Percentiles rank a stretch among this genome's conserved stretches.
phyloP scores from a whole-genome alignment of 2,113 vertebrate species.

The Dascyllus trimaculatus region DNA sequence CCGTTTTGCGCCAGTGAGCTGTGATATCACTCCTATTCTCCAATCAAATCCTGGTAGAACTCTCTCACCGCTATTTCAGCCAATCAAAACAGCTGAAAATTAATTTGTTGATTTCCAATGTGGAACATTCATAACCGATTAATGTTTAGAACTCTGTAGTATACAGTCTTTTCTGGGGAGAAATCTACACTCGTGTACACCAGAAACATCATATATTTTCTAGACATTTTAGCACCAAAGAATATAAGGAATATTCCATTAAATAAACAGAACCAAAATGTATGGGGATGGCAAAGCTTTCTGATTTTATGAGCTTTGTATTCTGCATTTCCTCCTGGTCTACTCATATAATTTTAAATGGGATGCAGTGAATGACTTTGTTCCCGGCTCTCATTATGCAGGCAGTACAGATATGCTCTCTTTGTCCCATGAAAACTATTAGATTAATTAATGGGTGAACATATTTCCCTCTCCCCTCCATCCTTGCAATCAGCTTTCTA shows the following conservation, averaged over 20 bases:
- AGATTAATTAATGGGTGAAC: constrained; percentile 81
- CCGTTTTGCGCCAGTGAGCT: constrained; percentile 78
- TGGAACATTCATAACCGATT: constrained; percentile 39
- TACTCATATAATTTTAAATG: constrained; percentile 60
- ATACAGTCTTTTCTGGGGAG: neutral
- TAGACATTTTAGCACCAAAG: neutral
- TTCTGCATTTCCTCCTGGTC: constrained; percentile 39
- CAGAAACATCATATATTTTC: neutral
- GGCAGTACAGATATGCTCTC: constrained; percentile 71
- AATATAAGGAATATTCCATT: constrained; percentile 16
- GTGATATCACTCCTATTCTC: constrained; percentile 75
- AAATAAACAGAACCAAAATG: constrained; percentile 35
- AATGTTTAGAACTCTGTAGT: constrained; percentile 21
- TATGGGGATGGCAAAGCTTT: constrained; percentile 13
- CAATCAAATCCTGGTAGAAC: constrained; percentile 59
- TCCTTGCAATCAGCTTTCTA: constrained; percentile 66
- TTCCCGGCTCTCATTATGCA: constrained; percentile 77
- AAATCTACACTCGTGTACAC: neutral
- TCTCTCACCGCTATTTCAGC: constrained; percentile 38
- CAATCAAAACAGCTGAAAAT: constrained; percentile 63
- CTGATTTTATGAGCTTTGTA: constrained; percentile 34
- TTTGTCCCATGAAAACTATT: constrained; percentile 81
- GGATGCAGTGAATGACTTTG: constrained; percentile 71
- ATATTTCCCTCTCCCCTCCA: constrained; percentile 68
- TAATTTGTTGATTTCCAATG: constrained; percentile 56